phyloP scores from a whole-genome alignment of 2,888 invertebrate genomes.

The Chromoteleia sp. region DNA sequence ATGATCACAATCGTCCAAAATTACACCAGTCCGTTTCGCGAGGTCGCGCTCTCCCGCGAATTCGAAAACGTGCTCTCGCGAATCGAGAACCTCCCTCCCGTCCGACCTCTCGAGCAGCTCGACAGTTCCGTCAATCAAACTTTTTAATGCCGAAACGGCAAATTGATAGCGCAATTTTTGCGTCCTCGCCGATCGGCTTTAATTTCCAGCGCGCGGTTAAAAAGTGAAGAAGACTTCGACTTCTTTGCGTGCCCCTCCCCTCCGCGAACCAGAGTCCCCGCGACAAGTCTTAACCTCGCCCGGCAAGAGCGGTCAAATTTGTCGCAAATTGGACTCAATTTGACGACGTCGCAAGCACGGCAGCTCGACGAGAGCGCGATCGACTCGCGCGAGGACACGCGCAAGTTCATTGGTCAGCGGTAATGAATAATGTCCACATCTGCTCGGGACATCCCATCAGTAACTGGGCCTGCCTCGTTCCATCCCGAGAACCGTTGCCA shows the following conservation, averaged over 20 bases:
- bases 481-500: conserved; percentile 80
- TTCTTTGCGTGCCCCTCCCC: no score
- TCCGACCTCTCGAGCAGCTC: no score
- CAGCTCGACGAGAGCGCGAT: conserved; percentile 10
- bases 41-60: not conserved
- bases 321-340: not conserved
- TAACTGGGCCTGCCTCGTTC: conserved; percentile 75
- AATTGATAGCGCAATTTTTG: no score
- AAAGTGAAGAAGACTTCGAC: no score
- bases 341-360: no score
- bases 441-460: conserved; percentile 82
- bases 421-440: conserved; percentile 84
- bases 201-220: no score
- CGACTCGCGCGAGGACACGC: conserved; percentile 66
- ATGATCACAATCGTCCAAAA: conserved; percentile 23
- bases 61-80: not conserved
- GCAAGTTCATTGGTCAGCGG: conserved; percentile 78
- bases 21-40: conserved; percentile 6
- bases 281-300: no score
- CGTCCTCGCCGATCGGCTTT: no score
- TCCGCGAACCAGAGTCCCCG: no score
- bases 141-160: not conserved
- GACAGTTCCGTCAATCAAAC: conserved; percentile 5
- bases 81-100: no score
- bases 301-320: not conserved